Evolutionary conservation across 2,113 vertebrate genomes (phyloP), one percentile per base, ranked within the genome.

Genomic region (Callaeas wilsoni): DNA sequence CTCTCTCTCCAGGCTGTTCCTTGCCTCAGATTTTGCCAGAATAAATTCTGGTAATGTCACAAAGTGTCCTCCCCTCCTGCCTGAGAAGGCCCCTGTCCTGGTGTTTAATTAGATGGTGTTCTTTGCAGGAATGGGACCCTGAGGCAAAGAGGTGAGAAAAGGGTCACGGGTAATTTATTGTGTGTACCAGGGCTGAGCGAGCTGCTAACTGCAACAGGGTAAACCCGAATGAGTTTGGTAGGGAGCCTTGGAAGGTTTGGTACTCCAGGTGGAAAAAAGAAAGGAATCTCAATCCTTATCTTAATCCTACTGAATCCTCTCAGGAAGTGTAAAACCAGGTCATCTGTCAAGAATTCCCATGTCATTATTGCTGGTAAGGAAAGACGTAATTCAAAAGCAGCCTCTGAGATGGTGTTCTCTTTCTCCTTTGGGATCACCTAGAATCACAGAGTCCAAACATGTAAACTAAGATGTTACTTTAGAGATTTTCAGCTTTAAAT

Each of bases 81-180:
- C 63, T 84, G 30, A 71, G 57, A 21, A 81, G 37, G 53, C 35
- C 11, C 78, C 83, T 74, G 84, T 91, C 93, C 94, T 49, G 83
- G 53, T 81, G 78, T 87, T 93, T 90, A 97, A 96, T 96, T 93
- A 69, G 82, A 26, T 44, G 22, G 12, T 63, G 23, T 53, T 77
- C 42, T 71, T 91, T 83, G 22, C 56, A 93, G 73, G 69, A 87
- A 67, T 3, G 32, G 75, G 46, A 84, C 39, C 86, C 85, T 1
- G 71, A 91, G 83, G 60, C 52, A 94, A 91, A 85, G 60, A 57
- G 94, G 84, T 93, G 78, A 94, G 77, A 53, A 93, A 93, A 64
- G 27, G 87, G 79, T 94, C 90, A 59, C 26, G 41, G 53, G 10
- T 92, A 64, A 95, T 94, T 86, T 95, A 94, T 77, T 81, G 64